Percentiles rank a stretch among this genome's conserved stretches.
Conservation (phyloP, 2,113 vertebrate species). For the Scolopax mira region DNA sequence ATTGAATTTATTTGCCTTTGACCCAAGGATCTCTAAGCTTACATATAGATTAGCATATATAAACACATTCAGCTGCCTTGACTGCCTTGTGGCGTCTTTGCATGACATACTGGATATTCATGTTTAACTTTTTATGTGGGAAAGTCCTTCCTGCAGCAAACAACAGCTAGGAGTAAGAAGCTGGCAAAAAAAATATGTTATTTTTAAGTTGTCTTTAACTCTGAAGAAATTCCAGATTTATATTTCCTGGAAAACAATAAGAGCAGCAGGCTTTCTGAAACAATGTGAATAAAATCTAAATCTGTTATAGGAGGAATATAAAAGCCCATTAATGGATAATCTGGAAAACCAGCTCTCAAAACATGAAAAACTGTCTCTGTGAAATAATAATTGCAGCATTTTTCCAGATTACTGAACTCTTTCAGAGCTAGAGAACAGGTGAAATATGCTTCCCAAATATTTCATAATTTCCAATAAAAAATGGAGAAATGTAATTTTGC, state of each 20-base stretch:
- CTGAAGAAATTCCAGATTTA: not conserved
- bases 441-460: not conserved
- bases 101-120: not conserved
- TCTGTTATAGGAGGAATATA: not conserved
- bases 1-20: not conserved
- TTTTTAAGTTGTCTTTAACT: not conserved
- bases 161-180: not conserved
- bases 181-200: not conserved
- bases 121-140: not conserved
- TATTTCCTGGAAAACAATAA: not conserved
- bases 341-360: not conserved
- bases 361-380: not conserved
- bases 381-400: not conserved
- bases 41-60: fast-evolving
- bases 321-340: not conserved
- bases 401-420: not conserved
- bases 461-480: not conserved
- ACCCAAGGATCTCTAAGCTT: not conserved
- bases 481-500: not conserved
- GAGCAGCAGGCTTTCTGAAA: not conserved
- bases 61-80: not conserved
- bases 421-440: not conserved
- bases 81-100: not conserved
- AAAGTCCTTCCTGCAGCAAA: not conserved
- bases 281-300: not conserved